These are phyloP conservation scores for Monopis laevigella DNA, from an alignment of 2,888 invertebrate species.

Conservation along the genomic window DNA sequence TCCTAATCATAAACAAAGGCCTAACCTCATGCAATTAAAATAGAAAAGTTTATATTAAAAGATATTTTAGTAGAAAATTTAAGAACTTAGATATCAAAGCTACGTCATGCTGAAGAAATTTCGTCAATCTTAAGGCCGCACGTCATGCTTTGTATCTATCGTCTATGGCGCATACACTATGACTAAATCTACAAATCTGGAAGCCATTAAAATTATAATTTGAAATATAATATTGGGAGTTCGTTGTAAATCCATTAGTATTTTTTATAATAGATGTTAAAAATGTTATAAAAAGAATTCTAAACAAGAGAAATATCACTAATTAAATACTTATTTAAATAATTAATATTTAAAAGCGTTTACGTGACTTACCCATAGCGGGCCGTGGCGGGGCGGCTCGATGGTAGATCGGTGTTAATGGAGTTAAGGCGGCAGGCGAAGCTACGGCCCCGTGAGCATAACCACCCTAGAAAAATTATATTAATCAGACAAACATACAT, in stretches of 20 bases:
- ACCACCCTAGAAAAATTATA: constrained; percentile 23
- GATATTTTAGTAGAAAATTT: constrained; percentile 9
- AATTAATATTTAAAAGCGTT: no score
- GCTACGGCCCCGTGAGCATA: constrained; percentile 31
- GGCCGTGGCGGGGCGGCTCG: constrained; percentile 43
- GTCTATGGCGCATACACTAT: constrained; percentile 1
- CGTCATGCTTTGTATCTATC: constrained; percentile 36
- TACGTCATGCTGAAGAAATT: constrained; percentile 52
- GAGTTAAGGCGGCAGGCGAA: constrained; percentile 62
- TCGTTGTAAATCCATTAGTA: no score
- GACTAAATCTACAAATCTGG: background rate
- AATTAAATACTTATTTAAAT: no score
- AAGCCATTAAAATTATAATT: background rate
- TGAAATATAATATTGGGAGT: no score
- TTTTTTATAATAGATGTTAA: no score
- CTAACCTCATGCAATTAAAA: constrained; percentile 35
- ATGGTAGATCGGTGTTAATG: constrained; percentile 47
- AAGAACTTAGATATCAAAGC: constrained; percentile 18
- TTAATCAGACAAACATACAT: background rate
- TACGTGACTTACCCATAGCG: constrained; percentile 2
- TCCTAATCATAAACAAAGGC: constrained; percentile 4
- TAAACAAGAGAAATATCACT: no score
- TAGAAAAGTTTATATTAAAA: constrained; percentile 2
- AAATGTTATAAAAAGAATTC: no score
- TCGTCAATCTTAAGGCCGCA: constrained; percentile 23